Conservation (phyloP, 2,797 vertebrate species). For the Columba guinea region DNA sequence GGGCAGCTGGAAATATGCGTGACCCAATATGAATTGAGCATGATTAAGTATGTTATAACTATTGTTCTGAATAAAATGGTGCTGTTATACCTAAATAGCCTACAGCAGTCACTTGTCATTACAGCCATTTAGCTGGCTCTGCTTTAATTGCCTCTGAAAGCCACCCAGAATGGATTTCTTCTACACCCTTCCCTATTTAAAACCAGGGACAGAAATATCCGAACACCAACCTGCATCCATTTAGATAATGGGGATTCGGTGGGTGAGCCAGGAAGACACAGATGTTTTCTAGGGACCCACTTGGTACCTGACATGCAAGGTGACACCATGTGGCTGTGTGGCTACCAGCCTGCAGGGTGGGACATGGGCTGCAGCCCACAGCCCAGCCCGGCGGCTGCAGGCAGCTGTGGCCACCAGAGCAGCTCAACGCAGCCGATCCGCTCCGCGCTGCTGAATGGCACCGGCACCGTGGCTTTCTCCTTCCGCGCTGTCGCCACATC, state of each 20-base stretch:
- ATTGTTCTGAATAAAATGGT: slow-evolving; percentile 25
- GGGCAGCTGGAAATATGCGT: not conserved
- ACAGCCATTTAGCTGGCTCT: slow-evolving; percentile 3
- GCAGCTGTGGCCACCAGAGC: not conserved
- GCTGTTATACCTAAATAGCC: slow-evolving; percentile 20
- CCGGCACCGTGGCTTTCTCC: not conserved
- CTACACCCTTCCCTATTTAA: not conserved
- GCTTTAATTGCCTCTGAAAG: slow-evolving; percentile 37
- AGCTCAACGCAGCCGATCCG: not conserved
- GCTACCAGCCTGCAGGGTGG: not conserved
- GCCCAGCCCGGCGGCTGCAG: not conserved
- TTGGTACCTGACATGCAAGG: not conserved
- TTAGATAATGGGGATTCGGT: not conserved
- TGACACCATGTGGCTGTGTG: not conserved
- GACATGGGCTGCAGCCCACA: accelerated
- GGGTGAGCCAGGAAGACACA: not conserved
- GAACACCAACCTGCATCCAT: not conserved
- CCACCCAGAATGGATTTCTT: not conserved
- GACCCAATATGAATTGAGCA: slow-evolving; percentile 21
- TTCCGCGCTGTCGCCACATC: too few species aligned
- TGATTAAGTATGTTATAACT: slow-evolving; percentile 39
- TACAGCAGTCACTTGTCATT: not conserved
- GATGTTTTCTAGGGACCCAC: not conserved
- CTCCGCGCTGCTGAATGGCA: not conserved
- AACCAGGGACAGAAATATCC: not conserved